Evolutionary conservation across 2,113 vertebrate genomes (phyloP).

Genomic region (Delphinus delphis): DNA sequence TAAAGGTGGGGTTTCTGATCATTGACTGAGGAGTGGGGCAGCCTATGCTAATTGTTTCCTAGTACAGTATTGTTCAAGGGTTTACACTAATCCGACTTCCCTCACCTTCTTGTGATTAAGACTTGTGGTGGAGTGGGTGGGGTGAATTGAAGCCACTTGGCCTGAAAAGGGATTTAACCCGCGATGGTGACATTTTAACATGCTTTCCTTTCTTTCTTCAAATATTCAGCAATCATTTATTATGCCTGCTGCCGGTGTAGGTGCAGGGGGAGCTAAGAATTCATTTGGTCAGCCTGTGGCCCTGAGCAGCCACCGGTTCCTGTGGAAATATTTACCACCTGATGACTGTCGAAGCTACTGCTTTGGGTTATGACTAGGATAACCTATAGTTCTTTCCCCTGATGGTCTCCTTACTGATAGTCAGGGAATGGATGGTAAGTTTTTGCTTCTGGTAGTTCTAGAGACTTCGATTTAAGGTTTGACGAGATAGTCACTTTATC

Average conservation of each 20-base stretch:
- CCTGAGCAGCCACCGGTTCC: neutral
- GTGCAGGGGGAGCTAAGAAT: neutral
- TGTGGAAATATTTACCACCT: neutral
- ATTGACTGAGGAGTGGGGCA: neutral
- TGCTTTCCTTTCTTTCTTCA: neutral
- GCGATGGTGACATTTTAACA: neutral
- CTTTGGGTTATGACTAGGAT: neutral
- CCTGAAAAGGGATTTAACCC: slow-evolving; percentile 37
- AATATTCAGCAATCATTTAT: neutral
- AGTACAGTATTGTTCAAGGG: slow-evolving; percentile 10
- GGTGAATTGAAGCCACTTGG: slow-evolving; percentile 14
- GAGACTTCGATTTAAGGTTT: slow-evolving; percentile 33
- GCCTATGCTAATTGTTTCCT: neutral
- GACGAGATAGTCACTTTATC: neutral
- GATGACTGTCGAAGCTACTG: neutral
- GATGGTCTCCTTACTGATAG: neutral
- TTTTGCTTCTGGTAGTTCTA: slow-evolving; percentile 47
- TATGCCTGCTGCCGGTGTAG: neutral
- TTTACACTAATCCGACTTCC: slow-evolving; percentile 47
- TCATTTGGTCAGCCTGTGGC: neutral
- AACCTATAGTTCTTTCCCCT: neutral
- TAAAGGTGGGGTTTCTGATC: slow-evolving; percentile 2
- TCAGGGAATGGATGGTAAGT: neutral
- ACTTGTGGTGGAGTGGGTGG: neutral
- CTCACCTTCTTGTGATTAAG: slow-evolving; percentile 54